Percentiles rank a stretch among this genome's conserved stretches.
Evolutionary conservation across 2,113 vertebrate genomes (phyloP).

Genomic region (Pionites leucogaster): DNA sequence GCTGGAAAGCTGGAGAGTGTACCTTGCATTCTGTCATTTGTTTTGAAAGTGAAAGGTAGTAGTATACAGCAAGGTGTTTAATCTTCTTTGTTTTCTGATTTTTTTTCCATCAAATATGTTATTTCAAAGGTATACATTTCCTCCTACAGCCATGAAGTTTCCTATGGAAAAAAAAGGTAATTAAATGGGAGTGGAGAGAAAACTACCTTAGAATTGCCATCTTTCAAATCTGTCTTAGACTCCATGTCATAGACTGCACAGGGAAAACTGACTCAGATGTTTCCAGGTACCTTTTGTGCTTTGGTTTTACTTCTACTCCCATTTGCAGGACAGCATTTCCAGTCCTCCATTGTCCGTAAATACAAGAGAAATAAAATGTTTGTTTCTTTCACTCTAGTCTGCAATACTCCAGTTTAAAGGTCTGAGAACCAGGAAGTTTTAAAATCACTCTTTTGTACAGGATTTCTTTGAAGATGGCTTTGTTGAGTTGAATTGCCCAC

Average conservation of each 20-base stretch:
- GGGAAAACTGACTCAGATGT: not conserved
- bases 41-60: not conserved
- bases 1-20: not conserved
- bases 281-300: not conserved
- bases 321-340: not conserved
- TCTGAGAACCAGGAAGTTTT: not conserved
- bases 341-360: not conserved
- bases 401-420: not conserved
- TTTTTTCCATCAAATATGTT: not conserved
- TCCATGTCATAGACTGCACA: not conserved
- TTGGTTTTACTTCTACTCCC: not conserved
- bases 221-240: not conserved
- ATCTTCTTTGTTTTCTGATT: not conserved
- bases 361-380: not conserved
- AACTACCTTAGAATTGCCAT: not conserved
- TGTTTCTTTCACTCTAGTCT: not conserved
- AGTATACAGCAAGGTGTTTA: not conserved
- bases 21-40: not conserved
- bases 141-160: not conserved
- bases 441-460: not conserved
- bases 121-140: not conserved
- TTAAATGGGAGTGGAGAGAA: not conserved
- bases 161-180: not conserved
- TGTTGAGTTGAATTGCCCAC: not conserved
- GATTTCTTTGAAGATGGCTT: not conserved